A percentile compares a stretch with the other conserved stretches of the same genome.
phyloP scores from a whole-genome alignment of 1,140 invertebrate species.

The Steinernema feltiae region DNA sequence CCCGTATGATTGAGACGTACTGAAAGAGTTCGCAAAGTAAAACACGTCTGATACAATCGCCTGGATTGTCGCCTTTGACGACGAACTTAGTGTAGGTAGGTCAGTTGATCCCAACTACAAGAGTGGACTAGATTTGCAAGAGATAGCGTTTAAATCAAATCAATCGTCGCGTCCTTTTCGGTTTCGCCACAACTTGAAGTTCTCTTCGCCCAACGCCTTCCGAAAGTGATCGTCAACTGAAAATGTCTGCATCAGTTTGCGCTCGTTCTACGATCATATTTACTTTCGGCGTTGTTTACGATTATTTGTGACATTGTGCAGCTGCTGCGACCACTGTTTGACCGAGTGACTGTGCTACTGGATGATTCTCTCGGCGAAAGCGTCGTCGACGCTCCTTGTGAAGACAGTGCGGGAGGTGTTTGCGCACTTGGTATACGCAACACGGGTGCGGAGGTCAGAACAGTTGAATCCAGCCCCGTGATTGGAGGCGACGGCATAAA shows the following conservation, averaged over 20 bases:
- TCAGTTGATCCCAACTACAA: not conserved
- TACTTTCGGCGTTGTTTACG: slow-evolving; percentile 26
- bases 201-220: slow-evolving; percentile 26
- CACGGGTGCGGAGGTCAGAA: not conserved
- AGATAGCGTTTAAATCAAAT: not conserved
- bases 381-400: not conserved
- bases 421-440: not conserved
- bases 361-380: not conserved
- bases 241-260: not conserved
- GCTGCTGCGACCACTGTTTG: not conserved
- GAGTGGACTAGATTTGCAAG: not conserved
- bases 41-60: too few relatives aligned
- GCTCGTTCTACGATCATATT: not conserved
- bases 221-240: slow-evolving; percentile 32
- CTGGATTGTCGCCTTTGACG: too few relatives aligned
- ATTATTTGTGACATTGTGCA: slow-evolving; percentile 26
- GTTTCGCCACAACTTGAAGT: slow-evolving; percentile 3
- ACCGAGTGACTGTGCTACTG: slow-evolving; percentile 9
- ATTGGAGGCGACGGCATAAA: not conserved
- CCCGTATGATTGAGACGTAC: too few relatives aligned
- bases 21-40: too few relatives aligned
- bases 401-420: not conserved
- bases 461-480: not conserved
- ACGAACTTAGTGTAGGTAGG: too few relatives aligned
- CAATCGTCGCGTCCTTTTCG: not conserved